phyloP scores from a whole-genome alignment of 1,140 invertebrate genomes.

The Drosophila arawakana region DNA sequence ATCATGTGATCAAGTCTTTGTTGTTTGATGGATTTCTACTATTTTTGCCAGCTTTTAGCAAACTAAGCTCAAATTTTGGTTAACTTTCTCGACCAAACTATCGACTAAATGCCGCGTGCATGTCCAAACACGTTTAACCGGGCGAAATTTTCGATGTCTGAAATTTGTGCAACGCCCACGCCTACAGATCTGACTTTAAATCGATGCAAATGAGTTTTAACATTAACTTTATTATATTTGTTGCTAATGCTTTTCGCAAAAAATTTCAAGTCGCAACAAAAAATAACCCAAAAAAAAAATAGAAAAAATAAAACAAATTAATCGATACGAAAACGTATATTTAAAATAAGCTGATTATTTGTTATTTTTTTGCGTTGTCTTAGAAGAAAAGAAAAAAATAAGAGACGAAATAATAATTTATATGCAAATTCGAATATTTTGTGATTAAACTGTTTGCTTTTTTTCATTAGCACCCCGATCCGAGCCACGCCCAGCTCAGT shows the following conservation, averaged over 20 bases:
- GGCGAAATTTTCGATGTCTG: conserved; percentile 15
- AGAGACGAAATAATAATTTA: conserved; percentile 61
- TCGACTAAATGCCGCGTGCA: conserved; percentile 8
- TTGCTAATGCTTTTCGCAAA: conserved; percentile 10
- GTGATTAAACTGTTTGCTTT: conserved; percentile 78
- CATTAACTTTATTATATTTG: conserved; percentile 15
- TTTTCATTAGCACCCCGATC: conserved; percentile 74
- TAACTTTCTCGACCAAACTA: conserved; percentile 27
- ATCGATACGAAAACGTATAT: conserved; percentile 4
- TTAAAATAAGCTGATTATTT: conserved; percentile 48
- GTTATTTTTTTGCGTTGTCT: conserved; percentile 9
- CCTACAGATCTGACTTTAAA: conserved; percentile 24
- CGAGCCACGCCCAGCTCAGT: conserved; percentile 1
- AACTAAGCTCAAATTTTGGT: neutral
- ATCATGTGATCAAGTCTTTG: neutral
- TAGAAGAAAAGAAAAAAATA: conserved; percentile 10
- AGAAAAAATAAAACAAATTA: neutral
- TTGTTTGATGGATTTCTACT: neutral
- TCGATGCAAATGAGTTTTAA: conserved; percentile 43
- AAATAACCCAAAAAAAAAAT: neutral
- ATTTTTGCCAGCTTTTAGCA: neutral
- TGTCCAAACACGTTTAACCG: conserved; percentile 34
- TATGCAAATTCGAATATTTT: conserved; percentile 79
- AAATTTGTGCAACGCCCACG: conserved; percentile 43
- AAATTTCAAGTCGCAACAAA: conserved; percentile 17